Percentiles rank a stretch among this genome's conserved stretches.
Evolutionary conservation across 2,797 vertebrate genomes (phyloP).

Genomic region (Periophthalmus magnuspinnatus): DNA sequence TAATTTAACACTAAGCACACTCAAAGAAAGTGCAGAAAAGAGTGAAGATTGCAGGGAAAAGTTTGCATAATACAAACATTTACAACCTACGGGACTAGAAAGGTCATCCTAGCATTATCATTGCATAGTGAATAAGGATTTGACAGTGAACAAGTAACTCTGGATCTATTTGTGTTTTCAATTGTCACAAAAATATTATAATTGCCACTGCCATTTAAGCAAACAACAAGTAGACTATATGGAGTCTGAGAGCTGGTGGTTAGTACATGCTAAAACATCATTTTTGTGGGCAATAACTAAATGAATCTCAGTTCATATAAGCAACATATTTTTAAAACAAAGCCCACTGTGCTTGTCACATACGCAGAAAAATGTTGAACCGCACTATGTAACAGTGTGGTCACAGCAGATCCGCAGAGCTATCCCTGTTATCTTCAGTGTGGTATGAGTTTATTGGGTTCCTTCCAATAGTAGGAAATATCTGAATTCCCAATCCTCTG

Average conservation of each 20-base stretch:
- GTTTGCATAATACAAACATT: slow-evolving; percentile 24
- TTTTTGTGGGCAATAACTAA: neutral
- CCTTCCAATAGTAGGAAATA: neutral
- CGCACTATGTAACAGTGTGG: neutral
- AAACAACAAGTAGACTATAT: neutral
- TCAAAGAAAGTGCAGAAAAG: slow-evolving; percentile 26
- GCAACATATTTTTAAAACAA: neutral
- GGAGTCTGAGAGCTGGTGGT: neutral
- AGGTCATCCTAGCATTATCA: neutral
- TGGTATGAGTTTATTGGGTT: slow-evolving; percentile 3
- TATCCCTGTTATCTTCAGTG: neutral
- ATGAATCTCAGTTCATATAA: neutral
- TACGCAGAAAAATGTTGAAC: neutral
- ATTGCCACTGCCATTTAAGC: neutral
- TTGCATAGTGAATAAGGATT: neutral
- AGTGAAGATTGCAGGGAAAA: slow-evolving; percentile 31
- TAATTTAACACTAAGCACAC: slow-evolving; percentile 46
- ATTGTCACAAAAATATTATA: neutral
- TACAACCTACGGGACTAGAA: slow-evolving; percentile 20
- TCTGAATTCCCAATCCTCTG: neutral
- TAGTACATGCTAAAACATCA: neutral
- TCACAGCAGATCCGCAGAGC: neutral
- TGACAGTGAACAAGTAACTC: neutral
- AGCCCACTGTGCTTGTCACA: neutral
- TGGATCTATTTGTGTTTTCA: neutral